phyloP scores from a whole-genome alignment of 1,140 invertebrate genomes.

The Colletes gigas region DNA sequence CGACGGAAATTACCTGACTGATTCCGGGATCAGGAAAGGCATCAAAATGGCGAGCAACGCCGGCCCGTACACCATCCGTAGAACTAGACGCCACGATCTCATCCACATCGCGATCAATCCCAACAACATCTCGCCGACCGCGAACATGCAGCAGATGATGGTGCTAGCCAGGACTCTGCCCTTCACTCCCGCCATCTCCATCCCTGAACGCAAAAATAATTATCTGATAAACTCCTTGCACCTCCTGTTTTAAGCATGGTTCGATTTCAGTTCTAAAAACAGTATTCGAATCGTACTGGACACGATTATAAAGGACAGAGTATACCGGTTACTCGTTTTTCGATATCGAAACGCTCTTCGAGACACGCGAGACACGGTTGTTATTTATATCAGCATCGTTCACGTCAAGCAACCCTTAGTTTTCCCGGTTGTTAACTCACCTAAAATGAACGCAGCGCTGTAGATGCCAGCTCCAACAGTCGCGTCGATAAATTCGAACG shows the following conservation, averaged over 20 bases:
- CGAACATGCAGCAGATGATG: conserved; percentile 86
- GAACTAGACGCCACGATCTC: conserved; percentile 86
- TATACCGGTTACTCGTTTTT: neutral
- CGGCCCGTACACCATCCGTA: conserved; percentile 86
- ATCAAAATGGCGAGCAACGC: conserved; percentile 84
- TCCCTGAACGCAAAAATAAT: conserved; percentile 81
- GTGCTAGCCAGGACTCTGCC: conserved; percentile 88
- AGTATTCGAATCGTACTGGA: too few species aligned
- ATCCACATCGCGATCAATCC: conserved; percentile 86
- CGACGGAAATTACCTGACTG: conserved; percentile 77
- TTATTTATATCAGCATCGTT: conserved; percentile 48
- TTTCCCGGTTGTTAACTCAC: conserved; percentile 73
- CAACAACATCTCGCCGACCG: conserved; percentile 86
- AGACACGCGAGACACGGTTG: conserved; percentile 26
- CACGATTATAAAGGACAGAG: too few species aligned
- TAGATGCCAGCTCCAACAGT: conserved; percentile 85
- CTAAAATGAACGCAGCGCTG: conserved; percentile 83
- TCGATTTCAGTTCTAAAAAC: too few species aligned
- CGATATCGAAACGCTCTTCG: conserved; percentile 15
- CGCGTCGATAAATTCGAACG: conserved; percentile 86
- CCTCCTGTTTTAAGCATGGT: too few species aligned
- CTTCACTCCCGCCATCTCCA: conserved; percentile 89
- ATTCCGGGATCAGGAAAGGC: conserved; percentile 84
- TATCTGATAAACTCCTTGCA: too few species aligned
- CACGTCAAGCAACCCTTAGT: conserved; percentile 42